Evolutionary conservation across 2,888 invertebrate species (phyloP).

Genomic region (Eupithecia tripunctaria): DNA sequence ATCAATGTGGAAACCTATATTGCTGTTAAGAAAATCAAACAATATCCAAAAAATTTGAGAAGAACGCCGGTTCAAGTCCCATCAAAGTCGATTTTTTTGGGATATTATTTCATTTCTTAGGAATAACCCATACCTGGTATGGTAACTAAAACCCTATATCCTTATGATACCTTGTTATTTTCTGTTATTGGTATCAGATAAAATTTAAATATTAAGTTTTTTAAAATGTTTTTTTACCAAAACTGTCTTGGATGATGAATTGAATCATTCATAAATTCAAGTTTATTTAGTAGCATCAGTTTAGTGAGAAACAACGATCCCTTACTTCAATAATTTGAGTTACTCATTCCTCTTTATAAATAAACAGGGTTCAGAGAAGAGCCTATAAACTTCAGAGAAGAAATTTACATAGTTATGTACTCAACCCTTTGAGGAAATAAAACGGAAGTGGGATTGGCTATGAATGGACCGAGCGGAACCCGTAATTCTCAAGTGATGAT

Average conservation of each 20-base stretch:
- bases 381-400: slow-evolving; percentile 24
- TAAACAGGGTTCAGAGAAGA: slow-evolving; percentile 15
- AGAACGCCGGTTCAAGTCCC: too few species aligned
- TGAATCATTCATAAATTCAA: neutral
- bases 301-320: neutral
- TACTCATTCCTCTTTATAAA: slow-evolving; percentile 17
- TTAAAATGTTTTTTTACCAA: neutral
- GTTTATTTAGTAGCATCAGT: neutral
- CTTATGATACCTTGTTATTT: too few species aligned
- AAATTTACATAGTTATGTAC: slow-evolving; percentile 28
- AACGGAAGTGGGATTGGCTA: slow-evolving; percentile 27
- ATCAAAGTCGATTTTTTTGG: too few species aligned
- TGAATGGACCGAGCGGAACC: slow-evolving; percentile 16
- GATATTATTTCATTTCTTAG: too few species aligned
- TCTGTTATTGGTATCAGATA: neutral
- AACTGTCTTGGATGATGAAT: neutral
- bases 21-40: too few species aligned
- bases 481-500: slow-evolving; percentile 11
- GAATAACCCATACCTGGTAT: too few species aligned
- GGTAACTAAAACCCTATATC: too few species aligned
- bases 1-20: neutral
- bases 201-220: neutral
- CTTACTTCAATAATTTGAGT: neutral
- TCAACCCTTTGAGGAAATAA: slow-evolving; percentile 28
- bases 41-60: too few species aligned